Conservation (phyloP, 2,797 vertebrate genomes). For the Scarus forsteni region DNA sequence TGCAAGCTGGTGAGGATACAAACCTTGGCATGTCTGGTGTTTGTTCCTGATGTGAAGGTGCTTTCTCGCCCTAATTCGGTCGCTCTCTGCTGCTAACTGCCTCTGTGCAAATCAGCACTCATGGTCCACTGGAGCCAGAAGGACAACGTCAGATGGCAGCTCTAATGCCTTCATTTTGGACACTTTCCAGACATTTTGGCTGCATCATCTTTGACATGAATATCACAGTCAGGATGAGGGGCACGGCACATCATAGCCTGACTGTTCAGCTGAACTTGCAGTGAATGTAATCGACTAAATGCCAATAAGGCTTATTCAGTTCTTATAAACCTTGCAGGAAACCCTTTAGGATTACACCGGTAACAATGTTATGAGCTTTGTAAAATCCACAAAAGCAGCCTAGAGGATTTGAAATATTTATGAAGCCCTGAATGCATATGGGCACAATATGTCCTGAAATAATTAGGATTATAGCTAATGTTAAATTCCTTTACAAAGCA, state of each 20-base stretch:
- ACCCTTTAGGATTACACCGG: constrained; percentile 7
- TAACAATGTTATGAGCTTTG: constrained; percentile 22
- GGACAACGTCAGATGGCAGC: constrained; percentile 49
- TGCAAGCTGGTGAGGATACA: not conserved
- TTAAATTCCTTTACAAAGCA: too few species aligned
- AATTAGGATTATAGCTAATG: constrained; percentile 2
- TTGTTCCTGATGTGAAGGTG: constrained; percentile 17
- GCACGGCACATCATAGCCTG: not conserved
- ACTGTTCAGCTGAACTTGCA: constrained; percentile 1
- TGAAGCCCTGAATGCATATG: constrained; percentile 10
- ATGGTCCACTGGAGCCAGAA: constrained; percentile 62
- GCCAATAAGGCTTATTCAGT: constrained; percentile 35
- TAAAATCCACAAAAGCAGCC: constrained; percentile 31
- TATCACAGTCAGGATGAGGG: constrained; percentile 20
- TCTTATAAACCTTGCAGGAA: constrained; percentile 24
- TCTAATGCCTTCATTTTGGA: constrained; percentile 36
- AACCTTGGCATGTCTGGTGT: not conserved
- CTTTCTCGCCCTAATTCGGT: constrained; percentile 16
- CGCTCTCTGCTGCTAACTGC: constrained; percentile 33
- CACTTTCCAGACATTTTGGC: constrained; percentile 53
- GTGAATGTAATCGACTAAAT: constrained; percentile 17
- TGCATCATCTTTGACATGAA: constrained; percentile 26
- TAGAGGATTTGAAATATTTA: constrained; percentile 20
- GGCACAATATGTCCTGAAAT: constrained; percentile 21
- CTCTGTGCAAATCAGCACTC: constrained; percentile 43